Percentiles rank a stretch among this genome's conserved stretches.
phyloP scores from a whole-genome alignment of 2,888 invertebrate species.

The Drosophila bunnanda region DNA sequence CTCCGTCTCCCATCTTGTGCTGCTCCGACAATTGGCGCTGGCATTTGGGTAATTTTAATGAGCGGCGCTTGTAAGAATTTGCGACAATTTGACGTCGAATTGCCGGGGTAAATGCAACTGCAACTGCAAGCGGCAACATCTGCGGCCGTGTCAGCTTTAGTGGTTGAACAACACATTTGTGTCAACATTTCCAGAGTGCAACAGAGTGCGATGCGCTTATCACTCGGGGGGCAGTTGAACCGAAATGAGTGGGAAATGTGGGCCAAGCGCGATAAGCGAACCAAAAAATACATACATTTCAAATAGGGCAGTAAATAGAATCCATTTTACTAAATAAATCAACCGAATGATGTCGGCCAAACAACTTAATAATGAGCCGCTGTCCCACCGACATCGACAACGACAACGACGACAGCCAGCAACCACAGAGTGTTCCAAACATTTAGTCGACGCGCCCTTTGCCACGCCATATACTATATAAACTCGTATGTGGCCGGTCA shows the following conservation, averaged over 20 bases:
- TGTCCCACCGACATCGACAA: neutral
- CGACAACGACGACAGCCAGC: constrained; percentile 7
- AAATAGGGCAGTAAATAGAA: constrained; percentile 46
- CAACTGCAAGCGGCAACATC: constrained; percentile 40
- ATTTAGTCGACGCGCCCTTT: constrained; percentile 58
- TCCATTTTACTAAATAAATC: constrained; percentile 41
- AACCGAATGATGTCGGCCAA: constrained; percentile 46
- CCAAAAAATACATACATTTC: constrained; percentile 20
- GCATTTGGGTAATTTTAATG: constrained; percentile 56
- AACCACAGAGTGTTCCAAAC: constrained; percentile 55
- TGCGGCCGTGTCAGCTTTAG: constrained; percentile 63
- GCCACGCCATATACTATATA: constrained; percentile 53
- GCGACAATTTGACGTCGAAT: constrained; percentile 71
- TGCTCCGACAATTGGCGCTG: constrained; percentile 46
- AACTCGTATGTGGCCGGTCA: constrained; percentile 39
- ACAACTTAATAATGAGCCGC: constrained; percentile 54
- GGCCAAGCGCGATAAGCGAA: constrained; percentile 53
- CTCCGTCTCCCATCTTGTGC: constrained; percentile 32
- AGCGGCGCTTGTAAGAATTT: constrained; percentile 71
- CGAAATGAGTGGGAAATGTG: constrained; percentile 41
- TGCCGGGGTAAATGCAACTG: constrained; percentile 27
- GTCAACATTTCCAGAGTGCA: constrained; percentile 66
- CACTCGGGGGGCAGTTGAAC: constrained; percentile 24
- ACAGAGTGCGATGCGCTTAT: constrained; percentile 61
- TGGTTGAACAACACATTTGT: constrained; percentile 63